These are phyloP conservation scores for Scarus forsteni DNA, from an alignment of 2,797 vertebrate genomes.

Conservation along the genomic window DNA sequence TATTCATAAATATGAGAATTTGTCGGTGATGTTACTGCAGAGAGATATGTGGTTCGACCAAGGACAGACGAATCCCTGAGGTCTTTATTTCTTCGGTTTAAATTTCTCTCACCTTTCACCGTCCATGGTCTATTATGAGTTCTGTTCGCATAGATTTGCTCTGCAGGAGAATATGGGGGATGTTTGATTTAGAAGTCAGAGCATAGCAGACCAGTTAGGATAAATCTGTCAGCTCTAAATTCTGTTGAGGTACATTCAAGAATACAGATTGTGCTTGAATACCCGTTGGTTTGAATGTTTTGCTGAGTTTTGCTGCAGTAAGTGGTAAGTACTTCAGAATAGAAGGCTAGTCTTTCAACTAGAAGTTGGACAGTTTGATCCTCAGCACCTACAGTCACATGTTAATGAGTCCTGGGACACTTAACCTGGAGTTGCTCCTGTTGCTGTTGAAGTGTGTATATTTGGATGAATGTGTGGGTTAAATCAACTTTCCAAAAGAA, in stretches of 20 bases:
- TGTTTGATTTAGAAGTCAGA: conserved; percentile 37
- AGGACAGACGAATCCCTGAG: conserved; percentile 26
- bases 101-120: conserved; percentile 31
- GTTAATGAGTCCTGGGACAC: too few relatives aligned
- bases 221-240: conserved; percentile 47
- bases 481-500: too few relatives aligned
- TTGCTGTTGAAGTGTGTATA: too few relatives aligned
- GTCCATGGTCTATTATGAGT: conserved; percentile 9
- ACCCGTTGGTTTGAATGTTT: conserved; percentile 4
- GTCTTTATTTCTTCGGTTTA: conserved; percentile 8
- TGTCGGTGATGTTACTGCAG: neutral
- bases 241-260: conserved; percentile 29
- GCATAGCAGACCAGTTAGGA: conserved; percentile 29
- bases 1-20: conserved; percentile 32
- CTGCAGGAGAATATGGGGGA: neutral
- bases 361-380: too few relatives aligned
- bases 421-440: too few relatives aligned
- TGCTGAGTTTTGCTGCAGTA: conserved; percentile 29
- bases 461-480: too few relatives aligned
- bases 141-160: conserved; percentile 13
- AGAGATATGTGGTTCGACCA: conserved; percentile 27
- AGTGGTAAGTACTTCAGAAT: conserved; percentile 29
- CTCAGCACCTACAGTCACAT: too few relatives aligned
- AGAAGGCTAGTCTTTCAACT: neutral
- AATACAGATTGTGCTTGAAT: conserved; percentile 32